These are phyloP conservation scores for Platysteira castanea DNA, from an alignment of 2,113 vertebrate species.

Conservation along the genomic window DNA sequence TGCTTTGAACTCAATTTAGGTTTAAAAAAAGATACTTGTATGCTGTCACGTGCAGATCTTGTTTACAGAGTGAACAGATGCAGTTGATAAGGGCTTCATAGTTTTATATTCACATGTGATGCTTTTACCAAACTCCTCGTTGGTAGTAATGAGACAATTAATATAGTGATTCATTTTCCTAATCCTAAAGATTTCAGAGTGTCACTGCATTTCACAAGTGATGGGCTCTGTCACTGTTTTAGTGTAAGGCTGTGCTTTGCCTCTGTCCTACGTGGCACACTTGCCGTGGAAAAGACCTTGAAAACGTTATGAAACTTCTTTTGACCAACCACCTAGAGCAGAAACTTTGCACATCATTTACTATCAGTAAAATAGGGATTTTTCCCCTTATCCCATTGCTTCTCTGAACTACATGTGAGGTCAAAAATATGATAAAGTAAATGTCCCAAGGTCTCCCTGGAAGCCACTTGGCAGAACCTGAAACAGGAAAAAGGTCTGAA, in stretches of 20 bases:
- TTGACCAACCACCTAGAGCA: not conserved
- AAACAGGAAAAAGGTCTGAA: not conserved
- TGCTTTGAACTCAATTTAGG: not conserved
- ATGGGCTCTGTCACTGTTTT: not conserved
- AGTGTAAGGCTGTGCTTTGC: not conserved
- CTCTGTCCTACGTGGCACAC: fast-evolving
- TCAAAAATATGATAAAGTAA: not conserved
- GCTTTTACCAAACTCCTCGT: not conserved
- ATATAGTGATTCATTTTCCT: not conserved
- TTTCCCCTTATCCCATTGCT: not conserved
- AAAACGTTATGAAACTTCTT: not conserved
- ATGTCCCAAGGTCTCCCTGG: not conserved
- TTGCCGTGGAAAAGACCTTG: fast-evolving
- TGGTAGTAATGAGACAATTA: not conserved
- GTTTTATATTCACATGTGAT: not conserved
- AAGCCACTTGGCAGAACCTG: not conserved
- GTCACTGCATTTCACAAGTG: not conserved
- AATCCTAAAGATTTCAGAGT: not conserved
- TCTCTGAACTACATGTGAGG: not conserved
- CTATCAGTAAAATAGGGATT: not conserved
- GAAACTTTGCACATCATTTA: not conserved
- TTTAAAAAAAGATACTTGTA: not conserved
- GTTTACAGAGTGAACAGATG: not conserved
- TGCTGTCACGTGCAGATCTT: not conserved
- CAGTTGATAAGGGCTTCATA: not conserved